Evolutionary conservation across 2,113 vertebrate species (phyloP), one percentile per base, ranked within the genome.

Genomic region (Ochotona curzoniae): DNA sequence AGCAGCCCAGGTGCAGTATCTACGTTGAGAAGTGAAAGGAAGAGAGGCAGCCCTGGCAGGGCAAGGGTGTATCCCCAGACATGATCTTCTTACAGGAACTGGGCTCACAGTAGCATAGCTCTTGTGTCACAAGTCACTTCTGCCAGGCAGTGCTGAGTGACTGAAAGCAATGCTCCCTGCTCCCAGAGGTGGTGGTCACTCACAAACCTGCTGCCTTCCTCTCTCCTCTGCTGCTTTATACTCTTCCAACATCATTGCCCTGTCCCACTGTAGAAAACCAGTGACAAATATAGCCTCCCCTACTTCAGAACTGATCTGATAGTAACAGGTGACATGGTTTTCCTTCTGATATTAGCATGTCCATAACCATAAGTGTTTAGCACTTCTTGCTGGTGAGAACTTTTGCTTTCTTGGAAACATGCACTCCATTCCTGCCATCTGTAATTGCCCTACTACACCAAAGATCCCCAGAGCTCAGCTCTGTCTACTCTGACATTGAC

Each of bases 11-110:
- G 20, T 85, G 73, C 81, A 79, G 47, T 0, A 97, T 98, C 95
- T 90, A 83, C 95, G 90, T 95, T 93, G 96, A 32, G 54, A 18
- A 57, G 54, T 57, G 54, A 18, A 44, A 1, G 47, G 47, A 94
- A 76, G 30, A 92, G 90, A 96, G 97, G 95, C 96, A 96, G 75
- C 96, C 89, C 96, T 96, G 97, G 93, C 87, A 96, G 93, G 95
- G 93, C 89, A 95, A 96, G 61, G 61, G 85, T 87, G 66, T 96
- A 84, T 89, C 78, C 93, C 69, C 92, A 96, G 95, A 96, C 93
- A 96, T 95, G 94, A 78, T 75, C 84, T 84, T 87, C 89, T 95
- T 97, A 97, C 96, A 97, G 96, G 1, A 80, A 0, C 0, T 64
- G 75, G 82, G 85, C 64, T 95, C 73, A 0, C 86, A 93, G 85